A percentile compares a stretch with the other conserved stretches of the same genome.
Evolutionary conservation across 2,113 vertebrate species (phyloP).

Genomic region (Garra rufa): DNA sequence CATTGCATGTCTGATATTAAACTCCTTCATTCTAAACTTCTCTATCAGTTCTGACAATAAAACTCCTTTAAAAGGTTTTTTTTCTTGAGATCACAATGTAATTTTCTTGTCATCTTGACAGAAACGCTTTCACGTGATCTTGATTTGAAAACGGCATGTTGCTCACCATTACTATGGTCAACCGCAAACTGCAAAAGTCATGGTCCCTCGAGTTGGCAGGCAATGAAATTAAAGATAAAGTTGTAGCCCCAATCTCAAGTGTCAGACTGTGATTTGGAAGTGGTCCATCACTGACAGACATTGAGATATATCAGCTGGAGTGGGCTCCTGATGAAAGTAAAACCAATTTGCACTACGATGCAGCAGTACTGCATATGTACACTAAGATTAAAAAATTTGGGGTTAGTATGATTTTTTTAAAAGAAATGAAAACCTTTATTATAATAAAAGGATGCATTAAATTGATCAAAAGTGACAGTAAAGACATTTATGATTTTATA

Average conservation of each 20-base stretch:
- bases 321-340: background rate
- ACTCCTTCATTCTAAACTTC: background rate
- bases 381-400: background rate
- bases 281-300: slow-evolving; percentile 20
- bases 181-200: background rate
- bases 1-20: slow-evolving; percentile 1
- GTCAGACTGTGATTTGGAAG: slow-evolving; percentile 18
- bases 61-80: background rate
- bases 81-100: background rate
- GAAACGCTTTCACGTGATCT: background rate
- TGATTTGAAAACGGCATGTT: background rate
- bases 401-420: background rate
- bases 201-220: background rate
- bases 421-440: background rate
- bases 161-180: background rate
- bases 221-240: slow-evolving; percentile 11
- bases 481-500: background rate
- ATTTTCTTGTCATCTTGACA: background rate
- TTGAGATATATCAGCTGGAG: background rate
- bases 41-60: slow-evolving; percentile 1
- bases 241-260: background rate
- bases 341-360: background rate
- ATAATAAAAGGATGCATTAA: background rate
- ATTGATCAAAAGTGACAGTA: background rate
- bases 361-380: background rate